A percentile compares a stretch with the other conserved stretches of the same genome.
These are phyloP conservation scores for Venustoraphidia nigricollis DNA, from an alignment of 2,888 invertebrate genomes.

Conservation along the genomic window DNA sequence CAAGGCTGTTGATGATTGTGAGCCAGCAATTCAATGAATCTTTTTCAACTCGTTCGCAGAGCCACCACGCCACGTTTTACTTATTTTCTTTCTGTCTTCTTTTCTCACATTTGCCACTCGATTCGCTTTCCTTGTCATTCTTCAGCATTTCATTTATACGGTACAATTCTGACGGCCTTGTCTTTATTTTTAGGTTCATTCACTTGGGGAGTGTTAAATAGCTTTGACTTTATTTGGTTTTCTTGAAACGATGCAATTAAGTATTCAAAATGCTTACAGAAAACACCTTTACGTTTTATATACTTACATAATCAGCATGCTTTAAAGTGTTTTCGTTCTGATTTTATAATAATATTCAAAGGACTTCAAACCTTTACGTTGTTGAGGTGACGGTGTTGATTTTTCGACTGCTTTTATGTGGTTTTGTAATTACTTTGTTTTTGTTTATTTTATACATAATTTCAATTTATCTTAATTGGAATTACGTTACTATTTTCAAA, in stretches of 20 bases:
- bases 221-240: not conserved
- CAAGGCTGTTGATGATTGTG: constrained; percentile 15
- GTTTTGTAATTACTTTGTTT: too few relatives aligned
- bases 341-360: not conserved
- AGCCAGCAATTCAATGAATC: not conserved
- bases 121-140: too few relatives aligned
- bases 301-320: not conserved
- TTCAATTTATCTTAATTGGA: too few relatives aligned
- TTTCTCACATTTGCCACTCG: too few relatives aligned
- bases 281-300: not conserved
- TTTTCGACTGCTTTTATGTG: too few relatives aligned
- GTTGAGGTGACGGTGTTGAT: not conserved
- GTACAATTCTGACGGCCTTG: too few relatives aligned
- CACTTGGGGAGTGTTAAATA: not conserved
- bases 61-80: not conserved
- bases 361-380: not conserved
- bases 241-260: not conserved
- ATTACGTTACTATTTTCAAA: too few relatives aligned
- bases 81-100: too few relatives aligned
- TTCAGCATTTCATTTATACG: too few relatives aligned
- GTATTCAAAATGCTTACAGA: not conserved
- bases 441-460: too few relatives aligned
- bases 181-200: too few relatives aligned
- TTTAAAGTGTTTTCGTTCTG: not conserved
- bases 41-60: not conserved